Conservation (phyloP, 2,888 invertebrate genomes). For the Pilophorus perplexus region DNA sequence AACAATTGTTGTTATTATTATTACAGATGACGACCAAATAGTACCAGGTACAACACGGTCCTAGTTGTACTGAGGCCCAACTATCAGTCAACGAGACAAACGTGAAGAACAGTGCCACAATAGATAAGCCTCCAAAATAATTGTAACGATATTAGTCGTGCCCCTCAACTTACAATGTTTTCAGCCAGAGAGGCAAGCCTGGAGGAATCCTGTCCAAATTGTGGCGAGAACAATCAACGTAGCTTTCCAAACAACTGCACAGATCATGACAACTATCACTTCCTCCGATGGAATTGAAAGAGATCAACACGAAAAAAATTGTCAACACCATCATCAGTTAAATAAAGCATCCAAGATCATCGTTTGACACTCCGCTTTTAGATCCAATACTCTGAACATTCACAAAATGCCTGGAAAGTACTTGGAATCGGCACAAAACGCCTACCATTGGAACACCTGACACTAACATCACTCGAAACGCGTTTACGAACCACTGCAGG, state of each 20-base stretch:
- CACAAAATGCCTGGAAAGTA: too few relatives aligned
- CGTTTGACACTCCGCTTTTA: not conserved
- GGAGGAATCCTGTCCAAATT: slow-evolving; percentile 39
- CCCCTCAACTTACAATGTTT: slow-evolving; percentile 45
- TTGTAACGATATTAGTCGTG: too few relatives aligned
- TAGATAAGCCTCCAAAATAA: too few relatives aligned
- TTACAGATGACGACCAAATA: too few relatives aligned
- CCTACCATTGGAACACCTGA: slow-evolving; percentile 16
- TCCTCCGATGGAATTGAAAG: slow-evolving; percentile 23
- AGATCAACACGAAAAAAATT: slow-evolving; percentile 19
- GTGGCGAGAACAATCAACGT: slow-evolving; percentile 44
- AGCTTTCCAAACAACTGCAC: slow-evolving; percentile 44
- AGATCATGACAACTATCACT: slow-evolving; percentile 40
- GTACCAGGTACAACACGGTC: too few relatives aligned
- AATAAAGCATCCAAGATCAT: not conserved
- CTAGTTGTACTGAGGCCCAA: too few relatives aligned
- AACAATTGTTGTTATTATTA: too few relatives aligned
- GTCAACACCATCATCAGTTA: slow-evolving; percentile 37
- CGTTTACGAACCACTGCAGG: too few relatives aligned
- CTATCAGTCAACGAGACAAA: too few relatives aligned
- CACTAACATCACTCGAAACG: not conserved
- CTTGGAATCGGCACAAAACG: not conserved
- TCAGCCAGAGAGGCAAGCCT: slow-evolving; percentile 42
- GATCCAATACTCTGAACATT: too few relatives aligned
- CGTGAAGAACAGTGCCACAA: too few relatives aligned